Evolutionary conservation across 1,140 invertebrate genomes (phyloP), one percentile per base, ranked within the genome.

Genomic region (Leptopilina clavipes): DNA sequence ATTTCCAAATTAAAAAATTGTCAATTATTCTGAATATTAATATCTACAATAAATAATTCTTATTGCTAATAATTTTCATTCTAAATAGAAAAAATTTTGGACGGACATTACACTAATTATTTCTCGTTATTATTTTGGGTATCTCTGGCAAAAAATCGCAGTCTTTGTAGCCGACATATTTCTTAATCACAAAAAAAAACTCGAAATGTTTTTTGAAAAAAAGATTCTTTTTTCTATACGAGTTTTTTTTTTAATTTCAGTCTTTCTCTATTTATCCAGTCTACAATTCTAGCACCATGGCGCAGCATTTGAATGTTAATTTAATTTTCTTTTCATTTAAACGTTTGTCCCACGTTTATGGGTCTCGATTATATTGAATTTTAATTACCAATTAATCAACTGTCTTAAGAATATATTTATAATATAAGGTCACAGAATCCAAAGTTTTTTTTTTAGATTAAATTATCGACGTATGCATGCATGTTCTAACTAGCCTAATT

Each of bases 231-330:
- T 17, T 12, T 9, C 25, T 31, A 31, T 71, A 75, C 48, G 40
- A 70, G 70, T 56, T 52, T 18, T 25, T 52, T n/a, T 18, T 25
- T 81, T 78, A 79, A 40, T 74, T 75, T 88, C 87, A 89, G 87
- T 89, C 87, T 89, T 88, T 82, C 84, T 85, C 84, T 79, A 80
- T 81, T 40, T 81, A 79, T 84, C 85, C 81, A 86, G 83, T 86
- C 84, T 86, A 85, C 80, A 59, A 79, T 72, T 84, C 82, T 86
- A 86, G 84, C 85, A 86, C 82, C 84, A 84, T 83, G 78, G 77
- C 76, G 77, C 82, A 84, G 83, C 83, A 82, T 83, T 75, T 52
- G n/a, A 52, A 59, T 59, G 8, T 25, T 59, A 11, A 12, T 22
- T 59, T 18, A 22, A 11, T 59, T 76, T 56, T 52, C 73, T 72